These are phyloP conservation scores for Phragmatobia fuliginosa DNA, from an alignment of 2,888 invertebrate genomes.

Conservation along the genomic window DNA sequence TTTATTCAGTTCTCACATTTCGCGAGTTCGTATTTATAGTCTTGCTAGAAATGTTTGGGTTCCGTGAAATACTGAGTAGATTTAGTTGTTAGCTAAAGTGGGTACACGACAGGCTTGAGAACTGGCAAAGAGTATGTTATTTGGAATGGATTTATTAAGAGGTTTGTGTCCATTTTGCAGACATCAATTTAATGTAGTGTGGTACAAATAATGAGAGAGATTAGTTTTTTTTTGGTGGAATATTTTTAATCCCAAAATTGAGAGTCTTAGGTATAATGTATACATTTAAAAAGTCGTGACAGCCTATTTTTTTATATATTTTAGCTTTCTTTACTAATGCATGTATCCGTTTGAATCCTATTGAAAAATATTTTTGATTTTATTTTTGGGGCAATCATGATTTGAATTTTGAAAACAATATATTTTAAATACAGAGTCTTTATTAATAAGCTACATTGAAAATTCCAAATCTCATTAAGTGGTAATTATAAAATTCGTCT, in stretches of 20 bases:
- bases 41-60: conserved; percentile 35
- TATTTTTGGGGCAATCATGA: too few relatives aligned
- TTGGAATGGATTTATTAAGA: conserved; percentile 43
- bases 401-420: too few relatives aligned
- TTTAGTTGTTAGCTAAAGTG: conserved; percentile 49
- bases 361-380: background rate
- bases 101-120: conserved; percentile 39
- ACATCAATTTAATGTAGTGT: background rate
- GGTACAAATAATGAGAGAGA: background rate
- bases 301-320: too few relatives aligned
- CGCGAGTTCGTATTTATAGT: conserved; percentile 46
- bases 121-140: conserved; percentile 25
- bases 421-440: too few relatives aligned
- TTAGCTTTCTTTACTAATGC: too few relatives aligned
- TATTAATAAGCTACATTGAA: too few relatives aligned
- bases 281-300: background rate
- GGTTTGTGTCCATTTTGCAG: conserved; percentile 4
- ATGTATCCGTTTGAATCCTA: background rate
- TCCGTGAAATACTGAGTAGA: conserved; percentile 48
- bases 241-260: background rate
- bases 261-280: background rate
- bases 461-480: too few relatives aligned
- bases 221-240: background rate
- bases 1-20: conserved; percentile 51
- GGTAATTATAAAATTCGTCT: too few relatives aligned